Conservation (phyloP, 1,140 invertebrate species). For the Forficula auricularia region DNA sequence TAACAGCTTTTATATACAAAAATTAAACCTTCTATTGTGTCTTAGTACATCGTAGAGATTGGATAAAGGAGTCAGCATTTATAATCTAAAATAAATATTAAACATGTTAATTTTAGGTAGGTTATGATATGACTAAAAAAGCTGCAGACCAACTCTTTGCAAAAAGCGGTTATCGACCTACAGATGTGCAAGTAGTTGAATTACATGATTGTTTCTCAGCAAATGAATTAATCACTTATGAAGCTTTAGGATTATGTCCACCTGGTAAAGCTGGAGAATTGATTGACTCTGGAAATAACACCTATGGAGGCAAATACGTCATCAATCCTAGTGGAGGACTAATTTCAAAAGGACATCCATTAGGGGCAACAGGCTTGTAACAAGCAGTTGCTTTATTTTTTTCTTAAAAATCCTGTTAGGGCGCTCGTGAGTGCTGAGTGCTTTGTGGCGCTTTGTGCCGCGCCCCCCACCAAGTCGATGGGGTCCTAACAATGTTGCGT, state of each 20-base stretch:
- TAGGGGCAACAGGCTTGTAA: conserved; percentile 94
- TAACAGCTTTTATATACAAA: too few species aligned
- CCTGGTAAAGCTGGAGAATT: conserved; percentile 82
- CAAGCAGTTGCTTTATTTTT: conserved; percentile 13
- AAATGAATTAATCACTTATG: conserved; percentile 95
- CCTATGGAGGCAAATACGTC: conserved; percentile 93
- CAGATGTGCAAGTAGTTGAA: conserved; percentile 89
- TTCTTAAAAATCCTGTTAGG: background rate
- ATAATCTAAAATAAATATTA: too few species aligned
- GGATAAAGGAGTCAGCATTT: too few species aligned
- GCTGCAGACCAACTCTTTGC: conserved; percentile 65
- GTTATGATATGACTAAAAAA: conserved; percentile 85
- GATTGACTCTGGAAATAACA: conserved; percentile 86
- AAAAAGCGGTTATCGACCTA: conserved; percentile 56
- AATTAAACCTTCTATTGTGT: too few species aligned
- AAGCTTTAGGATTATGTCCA: conserved; percentile 83
- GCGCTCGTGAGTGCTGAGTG: too few species aligned
- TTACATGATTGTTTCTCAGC: conserved; percentile 98
- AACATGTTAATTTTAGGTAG: too few species aligned
- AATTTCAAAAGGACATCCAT: conserved; percentile 95
- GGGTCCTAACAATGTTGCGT: too few species aligned
- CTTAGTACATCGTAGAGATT: too few species aligned
- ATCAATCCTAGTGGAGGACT: conserved; percentile 95
- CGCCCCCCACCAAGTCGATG: too few species aligned
- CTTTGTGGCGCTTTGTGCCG: too few species aligned